Percentiles rank a stretch among this genome's conserved stretches.
Evolutionary conservation across 2,797 vertebrate genomes (phyloP).

Genomic region (Pyrrhura leucotis): DNA sequence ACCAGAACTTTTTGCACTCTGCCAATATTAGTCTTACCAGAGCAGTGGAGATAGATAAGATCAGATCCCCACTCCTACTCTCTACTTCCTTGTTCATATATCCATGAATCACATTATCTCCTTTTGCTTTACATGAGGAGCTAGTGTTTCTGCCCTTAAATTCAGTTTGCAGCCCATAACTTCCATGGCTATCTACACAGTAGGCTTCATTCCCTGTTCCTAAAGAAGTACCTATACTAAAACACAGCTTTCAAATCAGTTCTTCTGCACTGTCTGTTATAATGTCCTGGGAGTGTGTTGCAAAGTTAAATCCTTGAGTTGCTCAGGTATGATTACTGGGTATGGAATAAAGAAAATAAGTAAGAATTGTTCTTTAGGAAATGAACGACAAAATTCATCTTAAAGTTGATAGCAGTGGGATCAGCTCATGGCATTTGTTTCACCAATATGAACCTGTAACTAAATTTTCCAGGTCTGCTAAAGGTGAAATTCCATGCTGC

Average conservation of each 20-base stretch:
- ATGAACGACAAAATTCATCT: neutral
- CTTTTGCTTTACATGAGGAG: neutral
- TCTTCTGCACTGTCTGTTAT: neutral
- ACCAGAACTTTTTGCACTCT: neutral
- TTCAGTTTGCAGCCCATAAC: neutral
- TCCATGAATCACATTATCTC: slow-evolving; percentile 20
- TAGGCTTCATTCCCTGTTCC: neutral
- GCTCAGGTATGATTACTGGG: neutral
- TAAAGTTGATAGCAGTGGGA: neutral
- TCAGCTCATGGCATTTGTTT: neutral
- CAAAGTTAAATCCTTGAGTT: neutral
- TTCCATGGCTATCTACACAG: neutral
- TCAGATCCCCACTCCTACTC: slow-evolving; percentile 44
- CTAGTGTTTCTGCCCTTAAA: neutral
- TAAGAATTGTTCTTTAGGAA: neutral
- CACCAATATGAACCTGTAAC: neutral
- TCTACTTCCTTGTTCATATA: slow-evolving; percentile 38
- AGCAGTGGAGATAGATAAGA: slow-evolving; percentile 16
- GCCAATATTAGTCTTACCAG: slow-evolving; percentile 14
- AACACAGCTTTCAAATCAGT: neutral
- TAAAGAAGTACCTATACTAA: neutral
- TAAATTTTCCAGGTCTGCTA: neutral
- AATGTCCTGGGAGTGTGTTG: neutral
- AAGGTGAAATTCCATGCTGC: neutral
- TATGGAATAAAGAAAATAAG: neutral